phyloP scores from a whole-genome alignment of 2,113 vertebrate genomes.

The Indicator maculatus region DNA sequence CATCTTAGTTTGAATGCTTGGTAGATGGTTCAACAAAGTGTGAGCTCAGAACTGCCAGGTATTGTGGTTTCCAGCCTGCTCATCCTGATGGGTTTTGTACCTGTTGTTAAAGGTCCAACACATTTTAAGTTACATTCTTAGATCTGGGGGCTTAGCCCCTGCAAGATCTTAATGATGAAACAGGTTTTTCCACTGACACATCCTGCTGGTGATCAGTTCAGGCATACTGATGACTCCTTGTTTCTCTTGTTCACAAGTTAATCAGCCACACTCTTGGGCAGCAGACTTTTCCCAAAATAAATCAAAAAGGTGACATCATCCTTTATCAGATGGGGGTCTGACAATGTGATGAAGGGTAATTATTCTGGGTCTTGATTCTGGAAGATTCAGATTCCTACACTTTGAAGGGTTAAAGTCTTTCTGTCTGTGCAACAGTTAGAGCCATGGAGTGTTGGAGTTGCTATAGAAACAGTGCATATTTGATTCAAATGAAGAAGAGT shows the following conservation, averaged over 20 bases:
- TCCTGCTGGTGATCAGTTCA: background rate
- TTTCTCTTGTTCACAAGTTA: background rate
- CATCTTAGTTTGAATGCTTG: background rate
- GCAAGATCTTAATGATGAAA: background rate
- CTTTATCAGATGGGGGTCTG: background rate
- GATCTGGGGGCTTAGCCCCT: background rate
- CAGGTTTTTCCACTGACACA: background rate
- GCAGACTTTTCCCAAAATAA: background rate
- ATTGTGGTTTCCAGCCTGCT: background rate
- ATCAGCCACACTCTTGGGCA: background rate
- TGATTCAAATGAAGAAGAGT: slow-evolving; percentile 37
- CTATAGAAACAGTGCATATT: slow-evolving; percentile 53
- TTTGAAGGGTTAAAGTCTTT: slow-evolving; percentile 54
- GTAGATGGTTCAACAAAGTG: background rate
- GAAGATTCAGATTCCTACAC: background rate
- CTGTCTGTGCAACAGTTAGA: slow-evolving; percentile 15
- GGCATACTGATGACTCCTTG: background rate
- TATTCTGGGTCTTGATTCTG: background rate
- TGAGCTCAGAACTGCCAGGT: background rate
- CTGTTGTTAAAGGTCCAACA: background rate
- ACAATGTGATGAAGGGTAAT: background rate
- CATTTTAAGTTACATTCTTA: background rate
- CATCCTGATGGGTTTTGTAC: background rate
- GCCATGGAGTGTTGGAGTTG: slow-evolving; percentile 37
- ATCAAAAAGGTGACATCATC: background rate